Conservation (phyloP, 1,140 invertebrate genomes). For the Hermetia illucens region DNA sequence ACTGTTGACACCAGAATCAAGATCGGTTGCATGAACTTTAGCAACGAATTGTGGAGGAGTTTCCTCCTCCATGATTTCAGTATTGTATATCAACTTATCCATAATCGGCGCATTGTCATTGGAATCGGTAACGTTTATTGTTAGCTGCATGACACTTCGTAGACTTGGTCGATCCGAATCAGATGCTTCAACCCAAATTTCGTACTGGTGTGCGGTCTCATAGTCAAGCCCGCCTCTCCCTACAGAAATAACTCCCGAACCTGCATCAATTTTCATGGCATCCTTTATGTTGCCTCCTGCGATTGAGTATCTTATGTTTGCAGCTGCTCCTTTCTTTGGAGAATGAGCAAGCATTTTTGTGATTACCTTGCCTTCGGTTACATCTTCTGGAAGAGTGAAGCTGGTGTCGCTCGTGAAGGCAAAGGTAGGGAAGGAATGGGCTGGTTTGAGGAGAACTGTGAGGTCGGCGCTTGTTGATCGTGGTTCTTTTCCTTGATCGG, state of each 20-base stretch:
- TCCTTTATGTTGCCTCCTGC: constrained; percentile 84
- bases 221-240: constrained; percentile 72
- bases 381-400: constrained; percentile 68
- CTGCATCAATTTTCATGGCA: constrained; percentile 64
- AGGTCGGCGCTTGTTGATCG: constrained; percentile 52
- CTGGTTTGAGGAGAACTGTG: constrained; percentile 52
- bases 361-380: constrained; percentile 53
- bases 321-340: constrained; percentile 52
- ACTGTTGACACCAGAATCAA: constrained; percentile 77
- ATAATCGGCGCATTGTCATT: constrained; percentile 86
- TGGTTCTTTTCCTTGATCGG: constrained; percentile 46
- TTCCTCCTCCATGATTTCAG: constrained; percentile 74
- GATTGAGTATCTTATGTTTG: constrained; percentile 63
- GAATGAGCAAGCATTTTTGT: constrained; percentile 55
- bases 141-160: constrained; percentile 56
- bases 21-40: constrained; percentile 68
- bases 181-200: constrained; percentile 84
- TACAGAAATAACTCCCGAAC: constrained; percentile 64
- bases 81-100: constrained; percentile 64
- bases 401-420: constrained; percentile 46
- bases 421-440: constrained; percentile 60
- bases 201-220: constrained; percentile 68
- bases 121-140: constrained; percentile 76
- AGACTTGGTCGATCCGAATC: constrained; percentile 71
- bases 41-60: constrained; percentile 60